phyloP scores from a whole-genome alignment of 1,140 invertebrate genomes.

The Cydia pomonella region DNA sequence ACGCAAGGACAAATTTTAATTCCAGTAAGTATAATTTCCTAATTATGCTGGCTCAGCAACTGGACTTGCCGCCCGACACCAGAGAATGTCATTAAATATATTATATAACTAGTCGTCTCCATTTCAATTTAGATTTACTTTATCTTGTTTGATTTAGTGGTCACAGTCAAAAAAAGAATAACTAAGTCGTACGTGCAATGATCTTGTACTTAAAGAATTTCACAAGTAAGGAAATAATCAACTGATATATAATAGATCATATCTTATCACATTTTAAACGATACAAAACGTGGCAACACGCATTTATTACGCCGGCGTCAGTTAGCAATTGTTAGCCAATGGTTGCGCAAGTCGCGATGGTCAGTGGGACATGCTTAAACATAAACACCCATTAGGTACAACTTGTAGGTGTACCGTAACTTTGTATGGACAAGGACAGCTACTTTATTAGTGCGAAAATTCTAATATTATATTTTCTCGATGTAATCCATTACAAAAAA shows the following conservation, averaged over 20 bases:
- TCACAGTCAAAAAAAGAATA: background rate
- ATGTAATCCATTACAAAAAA: background rate
- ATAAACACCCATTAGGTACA: conserved; percentile 18
- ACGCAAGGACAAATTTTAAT: background rate
- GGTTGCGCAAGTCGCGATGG: conserved; percentile 51
- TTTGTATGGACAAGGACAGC: background rate
- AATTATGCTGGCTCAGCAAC: background rate
- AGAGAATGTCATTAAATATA: no score
- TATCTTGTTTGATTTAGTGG: no score
- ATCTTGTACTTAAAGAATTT: background rate
- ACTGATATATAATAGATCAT: conserved; percentile 31
- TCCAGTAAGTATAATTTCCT: background rate
- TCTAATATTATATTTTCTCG: background rate
- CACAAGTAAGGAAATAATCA: conserved; percentile 32
- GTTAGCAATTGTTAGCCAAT: conserved; percentile 46
- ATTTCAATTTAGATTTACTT: no score
- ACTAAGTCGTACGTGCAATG: background rate
- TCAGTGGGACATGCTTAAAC: conserved; percentile 48
- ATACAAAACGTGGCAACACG: conserved; percentile 42
- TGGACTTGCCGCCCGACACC: background rate
- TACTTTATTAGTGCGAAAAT: background rate
- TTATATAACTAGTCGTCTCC: no score
- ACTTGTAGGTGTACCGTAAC: background rate
- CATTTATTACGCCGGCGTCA: conserved; percentile 37
- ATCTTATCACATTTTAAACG: conserved; percentile 43